Evolutionary conservation across 2,113 vertebrate genomes (phyloP).

Genomic region (Lepisosteus osseus): DNA sequence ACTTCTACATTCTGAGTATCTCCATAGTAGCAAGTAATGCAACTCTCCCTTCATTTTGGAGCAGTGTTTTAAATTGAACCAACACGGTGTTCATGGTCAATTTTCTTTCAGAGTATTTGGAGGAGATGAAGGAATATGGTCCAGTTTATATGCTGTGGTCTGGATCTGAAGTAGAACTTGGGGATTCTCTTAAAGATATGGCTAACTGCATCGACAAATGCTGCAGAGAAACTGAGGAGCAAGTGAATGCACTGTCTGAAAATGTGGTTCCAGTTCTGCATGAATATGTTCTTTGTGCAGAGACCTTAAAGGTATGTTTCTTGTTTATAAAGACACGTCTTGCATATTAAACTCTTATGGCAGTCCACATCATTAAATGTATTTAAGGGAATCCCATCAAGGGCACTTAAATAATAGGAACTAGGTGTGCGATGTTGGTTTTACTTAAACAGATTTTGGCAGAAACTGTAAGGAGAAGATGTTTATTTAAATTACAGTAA

Average conservation of each 20-base stretch:
- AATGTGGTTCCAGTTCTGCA: constrained; percentile 78
- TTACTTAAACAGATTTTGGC: too few relatives aligned
- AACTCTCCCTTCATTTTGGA: too few relatives aligned
- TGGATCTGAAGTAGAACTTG: constrained; percentile 71
- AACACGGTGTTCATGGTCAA: neutral
- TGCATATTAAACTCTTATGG: too few relatives aligned
- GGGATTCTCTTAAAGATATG: constrained; percentile 70
- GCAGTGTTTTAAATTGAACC: neutral
- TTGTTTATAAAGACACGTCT: too few relatives aligned
- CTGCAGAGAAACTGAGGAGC: constrained; percentile 71
- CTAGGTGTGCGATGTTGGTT: too few relatives aligned
- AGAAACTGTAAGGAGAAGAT: too few relatives aligned
- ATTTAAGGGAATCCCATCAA: too few relatives aligned
- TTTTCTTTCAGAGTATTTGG: constrained; percentile 73
- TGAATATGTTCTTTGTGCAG: constrained; percentile 86
- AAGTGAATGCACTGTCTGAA: constrained; percentile 69
- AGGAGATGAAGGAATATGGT: constrained; percentile 80
- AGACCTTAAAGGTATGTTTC: constrained; percentile 81
- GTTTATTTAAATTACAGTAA: too few relatives aligned
- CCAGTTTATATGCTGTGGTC: constrained; percentile 83
- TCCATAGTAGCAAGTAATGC: too few relatives aligned
- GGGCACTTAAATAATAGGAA: too few relatives aligned
- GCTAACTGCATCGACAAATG: constrained; percentile 78
- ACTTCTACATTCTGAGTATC: too few relatives aligned
- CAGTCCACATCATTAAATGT: too few relatives aligned